Percentiles rank a stretch among this genome's conserved stretches.
Conservation (phyloP, 2,888 invertebrate species). For the Tethea ocularis region DNA sequence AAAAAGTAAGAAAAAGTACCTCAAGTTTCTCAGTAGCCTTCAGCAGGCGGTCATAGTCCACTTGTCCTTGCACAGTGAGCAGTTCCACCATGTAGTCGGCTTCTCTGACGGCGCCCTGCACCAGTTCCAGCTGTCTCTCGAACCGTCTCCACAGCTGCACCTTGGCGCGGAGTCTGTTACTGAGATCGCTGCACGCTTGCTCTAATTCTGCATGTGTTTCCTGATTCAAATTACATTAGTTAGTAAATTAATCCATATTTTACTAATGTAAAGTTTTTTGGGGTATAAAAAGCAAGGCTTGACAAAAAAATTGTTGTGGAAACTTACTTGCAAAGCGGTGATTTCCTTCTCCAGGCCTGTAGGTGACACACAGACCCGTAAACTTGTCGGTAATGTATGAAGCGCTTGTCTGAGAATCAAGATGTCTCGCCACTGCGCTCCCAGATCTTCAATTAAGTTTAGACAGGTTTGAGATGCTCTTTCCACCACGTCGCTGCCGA, state of each 20-base stretch:
- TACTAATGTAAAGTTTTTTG: too few species aligned
- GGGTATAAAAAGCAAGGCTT: too few species aligned
- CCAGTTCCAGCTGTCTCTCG: constrained; percentile 90
- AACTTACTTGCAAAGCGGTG: constrained; percentile 79
- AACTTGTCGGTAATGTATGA: constrained; percentile 90
- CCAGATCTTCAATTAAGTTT: constrained; percentile 87
- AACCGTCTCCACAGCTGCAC: constrained; percentile 90
- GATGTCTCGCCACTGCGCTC: constrained; percentile 90
- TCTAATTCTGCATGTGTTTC: constrained; percentile 90
- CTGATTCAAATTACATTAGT: constrained; percentile 55
- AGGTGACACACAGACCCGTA: constrained; percentile 90
- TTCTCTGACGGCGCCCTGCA: constrained; percentile 92
- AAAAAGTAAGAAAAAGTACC: constrained; percentile 79
- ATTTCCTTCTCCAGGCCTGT: constrained; percentile 90
- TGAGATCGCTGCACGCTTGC: constrained; percentile 87
- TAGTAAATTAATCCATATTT: not conserved
- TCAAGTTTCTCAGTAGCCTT: constrained; percentile 93
- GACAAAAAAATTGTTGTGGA: too few species aligned
- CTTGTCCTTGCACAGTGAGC: constrained; percentile 91
- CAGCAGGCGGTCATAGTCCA: constrained; percentile 91
- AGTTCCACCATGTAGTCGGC: constrained; percentile 95
- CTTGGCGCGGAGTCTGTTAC: constrained; percentile 86
- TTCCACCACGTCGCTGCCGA: constrained; percentile 90
- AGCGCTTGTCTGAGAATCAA: constrained; percentile 89
- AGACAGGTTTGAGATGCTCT: constrained; percentile 90